A percentile compares a stretch with the other conserved stretches of the same genome.
phyloP scores from a whole-genome alignment of 2,113 vertebrate genomes.

The Cairina moschata region DNA sequence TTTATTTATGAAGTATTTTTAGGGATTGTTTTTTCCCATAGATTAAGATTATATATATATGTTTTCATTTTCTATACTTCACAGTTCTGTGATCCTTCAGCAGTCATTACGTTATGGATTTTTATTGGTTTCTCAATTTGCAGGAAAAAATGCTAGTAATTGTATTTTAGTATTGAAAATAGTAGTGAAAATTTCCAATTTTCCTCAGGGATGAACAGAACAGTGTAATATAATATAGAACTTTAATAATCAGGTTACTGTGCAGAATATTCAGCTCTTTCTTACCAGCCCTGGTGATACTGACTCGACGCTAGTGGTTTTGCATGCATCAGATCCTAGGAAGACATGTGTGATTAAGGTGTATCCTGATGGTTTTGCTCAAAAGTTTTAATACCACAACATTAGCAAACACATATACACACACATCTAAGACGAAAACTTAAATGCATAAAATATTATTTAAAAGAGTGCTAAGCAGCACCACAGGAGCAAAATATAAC shows the following conservation, averaged over 20 bases:
- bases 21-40: background rate
- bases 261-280: background rate
- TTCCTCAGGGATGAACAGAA: background rate
- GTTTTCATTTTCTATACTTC: background rate
- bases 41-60: background rate
- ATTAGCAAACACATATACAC: background rate
- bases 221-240: background rate
- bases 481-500: background rate
- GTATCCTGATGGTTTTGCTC: background rate
- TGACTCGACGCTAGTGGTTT: slow-evolving; percentile 39
- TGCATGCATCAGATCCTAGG: slow-evolving; percentile 70
- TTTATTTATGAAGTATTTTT: background rate
- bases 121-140: background rate
- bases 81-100: background rate
- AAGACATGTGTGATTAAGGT: slow-evolving; percentile 8
- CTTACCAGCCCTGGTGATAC: slow-evolving; percentile 81
- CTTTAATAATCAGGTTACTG: background rate
- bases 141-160: background rate
- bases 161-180: background rate
- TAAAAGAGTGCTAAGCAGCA: background rate
- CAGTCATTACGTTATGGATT: background rate
- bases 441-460: background rate
- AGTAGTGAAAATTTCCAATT: background rate
- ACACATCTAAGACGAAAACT: background rate
- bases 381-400: background rate